Evolutionary conservation across 2,113 vertebrate genomes (phyloP).

Genomic region (Crocuta crocuta): DNA sequence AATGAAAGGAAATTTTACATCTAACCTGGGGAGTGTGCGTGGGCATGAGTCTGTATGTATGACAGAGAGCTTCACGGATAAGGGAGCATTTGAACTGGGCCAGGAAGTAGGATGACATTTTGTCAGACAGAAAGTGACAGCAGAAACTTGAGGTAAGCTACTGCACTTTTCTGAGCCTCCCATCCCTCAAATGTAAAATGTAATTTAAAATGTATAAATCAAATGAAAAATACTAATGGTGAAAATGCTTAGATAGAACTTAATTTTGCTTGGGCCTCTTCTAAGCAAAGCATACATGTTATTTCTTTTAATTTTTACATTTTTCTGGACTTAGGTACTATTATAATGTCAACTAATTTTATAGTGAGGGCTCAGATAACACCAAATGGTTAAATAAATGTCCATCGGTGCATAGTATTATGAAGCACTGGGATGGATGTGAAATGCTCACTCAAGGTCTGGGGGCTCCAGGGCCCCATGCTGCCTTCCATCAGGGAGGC

Average conservation of each 20-base stretch:
- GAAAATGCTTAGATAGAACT: background rate
- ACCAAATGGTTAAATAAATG: background rate
- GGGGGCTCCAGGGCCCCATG: background rate
- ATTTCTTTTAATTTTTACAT: background rate
- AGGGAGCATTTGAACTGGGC: background rate
- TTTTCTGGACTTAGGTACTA: background rate
- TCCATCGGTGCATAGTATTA: background rate
- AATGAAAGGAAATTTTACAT: background rate
- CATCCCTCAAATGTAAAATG: background rate
- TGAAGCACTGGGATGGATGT: background rate
- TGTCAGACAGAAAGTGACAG: background rate
- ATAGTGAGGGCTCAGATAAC: background rate
- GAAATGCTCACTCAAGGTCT: background rate
- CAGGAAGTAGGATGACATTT: background rate
- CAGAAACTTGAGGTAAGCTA: background rate
- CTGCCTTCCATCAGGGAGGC: background rate
- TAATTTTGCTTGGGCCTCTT: background rate
- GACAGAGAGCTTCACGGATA: background rate
- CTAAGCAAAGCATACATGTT: background rate
- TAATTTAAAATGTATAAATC: background rate
- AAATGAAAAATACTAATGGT: background rate
- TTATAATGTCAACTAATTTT: background rate
- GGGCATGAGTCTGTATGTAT: background rate
- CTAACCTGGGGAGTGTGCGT: background rate
- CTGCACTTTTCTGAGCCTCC: background rate